A percentile compares a stretch with the other conserved stretches of the same genome.
Conservation (phyloP, 2,113 vertebrate genomes). For the Phalacrocorax aristotelis region DNA sequence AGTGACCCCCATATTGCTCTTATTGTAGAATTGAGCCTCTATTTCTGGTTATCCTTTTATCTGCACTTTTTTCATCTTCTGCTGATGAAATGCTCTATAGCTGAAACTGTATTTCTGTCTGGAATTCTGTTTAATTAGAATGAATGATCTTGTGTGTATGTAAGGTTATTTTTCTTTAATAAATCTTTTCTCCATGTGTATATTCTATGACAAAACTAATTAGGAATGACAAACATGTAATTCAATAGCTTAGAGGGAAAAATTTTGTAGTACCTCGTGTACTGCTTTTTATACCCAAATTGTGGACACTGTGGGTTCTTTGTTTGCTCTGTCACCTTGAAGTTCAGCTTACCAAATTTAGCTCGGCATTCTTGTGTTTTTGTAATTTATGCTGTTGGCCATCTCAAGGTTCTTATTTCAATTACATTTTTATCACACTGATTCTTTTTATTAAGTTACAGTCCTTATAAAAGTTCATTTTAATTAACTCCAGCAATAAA, state of each 20-base stretch:
- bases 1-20: background rate
- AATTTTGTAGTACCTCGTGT: slow-evolving; percentile 11
- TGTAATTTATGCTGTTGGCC: slow-evolving; percentile 22
- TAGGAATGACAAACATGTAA: slow-evolving; percentile 67
- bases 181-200: slow-evolving; percentile 65
- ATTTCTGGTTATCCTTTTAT: slow-evolving; percentile 28
- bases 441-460: background rate
- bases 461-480: slow-evolving; percentile 31
- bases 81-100: background rate
- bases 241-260: slow-evolving; percentile 32
- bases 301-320: slow-evolving; percentile 44
- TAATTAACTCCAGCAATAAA: slow-evolving; percentile 43
- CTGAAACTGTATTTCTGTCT: slow-evolving; percentile 38
- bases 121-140: slow-evolving; percentile 73
- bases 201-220: slow-evolving; percentile 72
- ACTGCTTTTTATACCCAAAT: slow-evolving; percentile 28
- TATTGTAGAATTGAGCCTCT: background rate
- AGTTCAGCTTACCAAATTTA: slow-evolving; percentile 19
- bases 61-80: slow-evolving; percentile 25
- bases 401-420: slow-evolving; percentile 13
- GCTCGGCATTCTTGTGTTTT: background rate
- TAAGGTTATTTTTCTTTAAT: slow-evolving; percentile 74
- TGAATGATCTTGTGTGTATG: slow-evolving; percentile 58
- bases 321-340: slow-evolving; percentile 52
- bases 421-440: background rate